Percentiles rank a stretch among this genome's conserved stretches.
These are phyloP conservation scores for Hipposideros larvatus DNA, from an alignment of 2,797 vertebrate species.

Conservation along the genomic window DNA sequence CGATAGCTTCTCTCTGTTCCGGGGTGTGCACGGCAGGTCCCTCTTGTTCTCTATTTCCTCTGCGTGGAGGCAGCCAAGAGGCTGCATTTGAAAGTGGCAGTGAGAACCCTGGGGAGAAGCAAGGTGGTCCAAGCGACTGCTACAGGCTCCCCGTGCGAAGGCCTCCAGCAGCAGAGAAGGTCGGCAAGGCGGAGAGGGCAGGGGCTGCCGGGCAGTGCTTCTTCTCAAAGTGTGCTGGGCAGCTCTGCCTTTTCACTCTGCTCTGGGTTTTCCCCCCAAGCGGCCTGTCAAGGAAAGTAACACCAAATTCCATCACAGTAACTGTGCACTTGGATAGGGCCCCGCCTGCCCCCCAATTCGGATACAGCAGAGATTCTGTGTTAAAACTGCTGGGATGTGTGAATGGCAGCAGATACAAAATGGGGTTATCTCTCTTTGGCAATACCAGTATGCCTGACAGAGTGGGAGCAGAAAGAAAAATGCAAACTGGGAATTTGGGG, in stretches of 20 bases:
- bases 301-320: neutral
- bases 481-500: fast-evolving
- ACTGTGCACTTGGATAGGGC: fast-evolving
- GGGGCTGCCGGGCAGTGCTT: no score
- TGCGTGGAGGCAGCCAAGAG: fast-evolving
- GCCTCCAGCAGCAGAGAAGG: neutral
- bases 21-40: neutral
- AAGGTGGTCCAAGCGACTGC: fast-evolving
- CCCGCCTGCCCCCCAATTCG: fast-evolving
- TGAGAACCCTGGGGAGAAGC: neutral
- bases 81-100: neutral
- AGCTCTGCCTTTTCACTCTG: no score
- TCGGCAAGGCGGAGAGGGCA: no score
- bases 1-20: neutral
- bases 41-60: neutral
- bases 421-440: neutral
- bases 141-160: neutral
- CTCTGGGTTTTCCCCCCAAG: neutral
- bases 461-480: neutral
- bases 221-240: neutral
- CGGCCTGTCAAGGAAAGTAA: neutral
- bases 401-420: neutral
- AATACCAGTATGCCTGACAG: neutral
- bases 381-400: neutral
- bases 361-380: neutral